These are phyloP conservation scores for Galerucella nymphaeae DNA, from an alignment of 2,888 invertebrate species.

Conservation along the genomic window DNA sequence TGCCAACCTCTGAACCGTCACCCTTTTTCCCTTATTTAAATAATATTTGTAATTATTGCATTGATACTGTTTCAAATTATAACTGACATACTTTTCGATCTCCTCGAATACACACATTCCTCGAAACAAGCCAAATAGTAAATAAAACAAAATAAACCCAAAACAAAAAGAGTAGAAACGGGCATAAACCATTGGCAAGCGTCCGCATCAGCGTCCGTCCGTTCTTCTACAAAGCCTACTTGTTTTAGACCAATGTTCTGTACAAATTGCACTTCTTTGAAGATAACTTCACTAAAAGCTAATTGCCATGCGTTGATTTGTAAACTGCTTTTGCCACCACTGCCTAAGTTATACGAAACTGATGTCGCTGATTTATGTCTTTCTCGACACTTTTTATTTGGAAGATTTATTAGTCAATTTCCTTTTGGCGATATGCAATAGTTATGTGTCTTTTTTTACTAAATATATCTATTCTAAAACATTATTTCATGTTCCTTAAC, in stretches of 20 bases:
- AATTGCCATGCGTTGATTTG: conserved; percentile 63
- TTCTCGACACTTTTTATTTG: conserved; percentile 45
- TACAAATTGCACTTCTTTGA: conserved; percentile 65
- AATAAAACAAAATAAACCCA: conserved; percentile 26
- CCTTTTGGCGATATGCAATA: conserved; percentile 36
- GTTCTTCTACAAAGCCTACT: conserved; percentile 52
- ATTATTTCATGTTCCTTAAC: no score
- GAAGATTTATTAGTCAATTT: conserved; percentile 41
- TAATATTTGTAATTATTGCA: not conserved
- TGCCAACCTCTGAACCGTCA: no score
- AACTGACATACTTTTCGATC: conserved; percentile 48
- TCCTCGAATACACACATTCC: conserved; percentile 40
- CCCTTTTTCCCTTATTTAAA: no score
- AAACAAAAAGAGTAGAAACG: conserved; percentile 40
- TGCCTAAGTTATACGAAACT: conserved; percentile 47
- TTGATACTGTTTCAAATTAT: conserved; percentile 41
- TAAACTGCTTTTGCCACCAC: conserved; percentile 58
- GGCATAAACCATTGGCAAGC: conserved; percentile 53
- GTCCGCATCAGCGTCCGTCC: conserved; percentile 56
- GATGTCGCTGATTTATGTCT: conserved; percentile 49
- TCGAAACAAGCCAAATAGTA: conserved; percentile 44
- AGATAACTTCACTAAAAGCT: conserved; percentile 62
- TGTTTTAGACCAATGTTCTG: conserved; percentile 63
- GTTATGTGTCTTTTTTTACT: conserved; percentile 17
- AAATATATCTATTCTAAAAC: not conserved